phyloP scores from a whole-genome alignment of 2,888 invertebrate genomes.

The Yponomeuta sedellus region DNA sequence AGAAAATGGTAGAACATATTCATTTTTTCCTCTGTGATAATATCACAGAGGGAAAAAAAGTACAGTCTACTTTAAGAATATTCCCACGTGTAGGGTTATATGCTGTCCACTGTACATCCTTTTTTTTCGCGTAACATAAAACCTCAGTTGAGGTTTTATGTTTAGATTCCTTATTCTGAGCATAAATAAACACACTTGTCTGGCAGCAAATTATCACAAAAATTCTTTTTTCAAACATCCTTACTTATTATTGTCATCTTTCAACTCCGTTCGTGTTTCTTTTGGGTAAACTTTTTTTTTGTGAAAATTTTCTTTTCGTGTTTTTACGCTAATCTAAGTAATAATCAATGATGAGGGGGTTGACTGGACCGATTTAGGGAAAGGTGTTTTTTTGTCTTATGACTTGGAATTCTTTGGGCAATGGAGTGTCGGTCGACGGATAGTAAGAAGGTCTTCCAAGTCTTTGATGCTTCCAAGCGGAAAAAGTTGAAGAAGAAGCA shows the following conservation, averaged over 20 bases:
- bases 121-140: too few relatives aligned
- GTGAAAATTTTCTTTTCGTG: constrained; percentile 6
- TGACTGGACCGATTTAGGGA: background rate
- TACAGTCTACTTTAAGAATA: too few relatives aligned
- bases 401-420: constrained; percentile 42
- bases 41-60: too few relatives aligned
- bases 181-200: background rate
- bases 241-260: constrained; percentile 37
- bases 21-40: too few relatives aligned
- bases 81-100: too few relatives aligned
- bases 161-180: too few relatives aligned
- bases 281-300: constrained; percentile 35
- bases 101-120: too few relatives aligned
- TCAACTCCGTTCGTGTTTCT: constrained; percentile 36
- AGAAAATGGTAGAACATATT: too few relatives aligned
- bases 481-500: constrained; percentile 48
- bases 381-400: constrained; percentile 30
- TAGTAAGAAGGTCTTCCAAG: constrained; percentile 64
- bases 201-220: constrained; percentile 15
- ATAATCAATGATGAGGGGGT: background rate
- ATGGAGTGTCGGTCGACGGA: constrained; percentile 66
- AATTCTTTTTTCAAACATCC: constrained; percentile 54
- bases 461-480: constrained; percentile 57
- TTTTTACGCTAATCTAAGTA: background rate
- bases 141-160: too few relatives aligned